Evolutionary conservation across 2,113 vertebrate species (phyloP).

Genomic region (Ibidorhyncha struthersii): DNA sequence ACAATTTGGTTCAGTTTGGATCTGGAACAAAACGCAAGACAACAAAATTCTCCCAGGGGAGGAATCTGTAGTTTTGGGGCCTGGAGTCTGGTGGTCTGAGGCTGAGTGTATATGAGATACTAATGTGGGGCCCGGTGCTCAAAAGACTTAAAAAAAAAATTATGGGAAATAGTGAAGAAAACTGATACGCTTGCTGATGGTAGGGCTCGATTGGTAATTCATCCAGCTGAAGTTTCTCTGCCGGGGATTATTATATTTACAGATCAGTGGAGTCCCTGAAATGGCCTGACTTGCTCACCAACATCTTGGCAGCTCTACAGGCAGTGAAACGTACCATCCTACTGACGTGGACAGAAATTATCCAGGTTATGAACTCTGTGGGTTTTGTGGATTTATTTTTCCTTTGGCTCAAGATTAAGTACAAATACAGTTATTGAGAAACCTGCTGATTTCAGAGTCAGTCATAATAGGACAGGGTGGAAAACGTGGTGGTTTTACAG

Average conservation of each 20-base stretch:
- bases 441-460: not conserved
- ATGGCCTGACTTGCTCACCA: not conserved
- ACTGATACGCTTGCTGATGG: not conserved
- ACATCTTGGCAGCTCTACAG: not conserved
- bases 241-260: not conserved
- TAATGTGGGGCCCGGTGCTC: not conserved
- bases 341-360: not conserved
- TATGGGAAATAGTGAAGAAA: not conserved
- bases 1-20: not conserved
- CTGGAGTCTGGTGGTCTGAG: not conserved
- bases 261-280: not conserved
- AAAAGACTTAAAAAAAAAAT: not conserved
- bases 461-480: not conserved
- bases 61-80: not conserved
- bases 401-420: not conserved
- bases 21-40: not conserved
- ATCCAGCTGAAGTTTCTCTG: not conserved
- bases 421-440: not conserved
- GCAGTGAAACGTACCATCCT: not conserved
- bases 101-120: not conserved
- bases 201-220: not conserved
- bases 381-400: not conserved
- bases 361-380: not conserved
- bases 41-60: not conserved
- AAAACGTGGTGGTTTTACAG: not conserved